A percentile compares a stretch with the other conserved stretches of the same genome.
Evolutionary conservation across 2,113 vertebrate species (phyloP).

Genomic region (Geococcyx californianus): DNA sequence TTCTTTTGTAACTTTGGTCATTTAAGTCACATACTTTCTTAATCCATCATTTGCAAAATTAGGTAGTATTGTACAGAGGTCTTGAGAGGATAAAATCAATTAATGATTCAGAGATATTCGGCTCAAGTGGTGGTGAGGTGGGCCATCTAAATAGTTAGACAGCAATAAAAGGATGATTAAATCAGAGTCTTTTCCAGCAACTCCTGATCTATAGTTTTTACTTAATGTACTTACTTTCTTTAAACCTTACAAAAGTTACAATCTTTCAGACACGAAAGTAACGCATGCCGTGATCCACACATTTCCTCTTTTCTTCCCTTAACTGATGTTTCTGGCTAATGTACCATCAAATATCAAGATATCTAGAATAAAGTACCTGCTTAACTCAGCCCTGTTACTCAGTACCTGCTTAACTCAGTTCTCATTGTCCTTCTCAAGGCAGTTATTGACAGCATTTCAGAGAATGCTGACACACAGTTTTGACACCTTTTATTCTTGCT

Average conservation of each 20-base stretch:
- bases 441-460: background rate
- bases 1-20: background rate
- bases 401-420: background rate
- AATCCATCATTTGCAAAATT: background rate
- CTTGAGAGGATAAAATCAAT: background rate
- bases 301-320: background rate
- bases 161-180: background rate
- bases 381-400: background rate
- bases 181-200: background rate
- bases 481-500: background rate
- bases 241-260: background rate
- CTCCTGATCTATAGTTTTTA: background rate
- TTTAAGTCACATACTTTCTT: background rate
- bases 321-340: background rate
- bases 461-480: background rate
- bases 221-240: background rate
- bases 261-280: background rate
- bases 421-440: background rate
- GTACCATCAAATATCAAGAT: background rate
- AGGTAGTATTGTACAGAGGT: background rate
- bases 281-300: background rate
- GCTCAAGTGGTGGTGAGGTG: background rate
- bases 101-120: background rate
- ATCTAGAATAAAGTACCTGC: background rate
- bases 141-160: background rate